Percentiles rank a stretch among this genome's conserved stretches.
These are phyloP conservation scores for Chauna torquata DNA, from an alignment of 2,113 vertebrate species.

Conservation along the genomic window DNA sequence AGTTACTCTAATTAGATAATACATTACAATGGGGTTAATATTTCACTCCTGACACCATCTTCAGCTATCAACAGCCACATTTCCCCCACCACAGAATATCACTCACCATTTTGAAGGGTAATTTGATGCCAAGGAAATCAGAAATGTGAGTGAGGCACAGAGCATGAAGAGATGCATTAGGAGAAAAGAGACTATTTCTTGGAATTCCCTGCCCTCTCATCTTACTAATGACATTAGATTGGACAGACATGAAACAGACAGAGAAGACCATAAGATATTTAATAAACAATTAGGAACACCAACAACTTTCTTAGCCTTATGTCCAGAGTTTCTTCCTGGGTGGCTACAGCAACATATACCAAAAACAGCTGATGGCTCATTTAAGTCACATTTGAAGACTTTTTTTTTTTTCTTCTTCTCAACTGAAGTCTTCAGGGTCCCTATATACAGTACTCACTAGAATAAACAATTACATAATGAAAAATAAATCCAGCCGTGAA, in stretches of 20 bases:
- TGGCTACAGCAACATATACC: neutral
- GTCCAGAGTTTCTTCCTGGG: neutral
- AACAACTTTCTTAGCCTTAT: neutral
- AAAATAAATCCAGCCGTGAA: neutral
- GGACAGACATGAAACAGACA: neutral
- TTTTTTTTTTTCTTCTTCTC: too few species aligned
- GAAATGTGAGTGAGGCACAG: neutral
- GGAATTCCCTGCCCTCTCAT: neutral
- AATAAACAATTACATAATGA: neutral
- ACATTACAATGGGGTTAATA: neutral
- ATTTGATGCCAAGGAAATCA: neutral
- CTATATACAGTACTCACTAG: rapidly evolving
- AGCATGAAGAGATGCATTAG: neutral
- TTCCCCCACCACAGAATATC: neutral
- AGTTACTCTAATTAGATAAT: slow-evolving; percentile 19
- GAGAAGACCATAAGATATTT: neutral
- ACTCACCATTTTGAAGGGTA: neutral
- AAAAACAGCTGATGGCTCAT: neutral
- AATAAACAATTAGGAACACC: neutral
- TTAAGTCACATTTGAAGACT: neutral
- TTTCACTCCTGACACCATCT: neutral
- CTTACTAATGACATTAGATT: neutral
- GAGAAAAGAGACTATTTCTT: neutral
- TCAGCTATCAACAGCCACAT: neutral
- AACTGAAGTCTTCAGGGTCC: neutral